Percentiles rank a stretch among this genome's conserved stretches.
Evolutionary conservation across 2,113 vertebrate genomes (phyloP).

Genomic region (Halcyon senegalensis): DNA sequence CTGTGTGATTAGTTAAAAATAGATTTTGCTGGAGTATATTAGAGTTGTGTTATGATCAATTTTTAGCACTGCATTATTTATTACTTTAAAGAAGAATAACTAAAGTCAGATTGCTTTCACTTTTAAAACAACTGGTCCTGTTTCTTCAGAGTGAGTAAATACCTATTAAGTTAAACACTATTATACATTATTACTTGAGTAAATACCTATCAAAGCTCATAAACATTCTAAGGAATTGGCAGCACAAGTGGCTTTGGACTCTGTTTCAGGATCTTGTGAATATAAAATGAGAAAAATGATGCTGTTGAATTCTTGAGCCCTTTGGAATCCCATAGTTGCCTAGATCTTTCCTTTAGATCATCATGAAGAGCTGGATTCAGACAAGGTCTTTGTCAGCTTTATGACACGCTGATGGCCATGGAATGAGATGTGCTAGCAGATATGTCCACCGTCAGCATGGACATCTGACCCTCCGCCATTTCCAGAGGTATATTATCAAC

Average conservation of each 20-base stretch:
- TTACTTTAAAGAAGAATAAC: slow-evolving; percentile 41
- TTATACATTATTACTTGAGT: neutral
- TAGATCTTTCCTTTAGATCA: neutral
- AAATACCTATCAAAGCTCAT: neutral
- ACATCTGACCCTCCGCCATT: neutral
- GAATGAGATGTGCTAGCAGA: neutral
- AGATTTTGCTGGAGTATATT: slow-evolving; percentile 1
- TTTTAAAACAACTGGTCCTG: slow-evolving; percentile 10
- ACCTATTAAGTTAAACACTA: slow-evolving; percentile 1
- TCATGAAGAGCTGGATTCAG: neutral
- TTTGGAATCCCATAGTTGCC: neutral
- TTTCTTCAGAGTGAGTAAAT: slow-evolving; percentile 25
- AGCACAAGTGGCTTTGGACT: neutral
- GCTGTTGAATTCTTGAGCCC: neutral
- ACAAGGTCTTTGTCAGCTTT: neutral
- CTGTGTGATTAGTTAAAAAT: neutral
- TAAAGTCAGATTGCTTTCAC: slow-evolving; percentile 18
- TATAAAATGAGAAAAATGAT: neutral
- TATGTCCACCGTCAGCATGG: neutral
- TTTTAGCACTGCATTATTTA: slow-evolving; percentile 53
- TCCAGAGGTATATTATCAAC: neutral
- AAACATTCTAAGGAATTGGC: neutral
- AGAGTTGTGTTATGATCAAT: neutral
- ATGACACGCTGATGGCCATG: neutral
- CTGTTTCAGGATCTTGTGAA: neutral